Percentiles rank a stretch among this genome's conserved stretches.
phyloP scores from a whole-genome alignment of 2,113 vertebrate genomes.

The Dolichotis patagonum region DNA sequence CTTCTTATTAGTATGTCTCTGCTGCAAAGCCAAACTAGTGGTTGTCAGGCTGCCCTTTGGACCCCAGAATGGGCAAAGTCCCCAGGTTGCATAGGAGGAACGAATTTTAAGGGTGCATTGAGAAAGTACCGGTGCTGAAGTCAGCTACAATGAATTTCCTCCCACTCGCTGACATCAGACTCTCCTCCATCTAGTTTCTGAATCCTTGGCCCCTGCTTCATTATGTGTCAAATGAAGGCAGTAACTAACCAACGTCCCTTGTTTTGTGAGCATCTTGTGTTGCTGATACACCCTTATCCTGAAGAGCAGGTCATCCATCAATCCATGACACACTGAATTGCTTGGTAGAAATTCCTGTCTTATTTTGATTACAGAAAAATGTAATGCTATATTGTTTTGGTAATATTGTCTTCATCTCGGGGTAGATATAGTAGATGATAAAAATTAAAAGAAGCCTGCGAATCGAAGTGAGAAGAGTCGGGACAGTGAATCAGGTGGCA shows the following conservation, averaged over 20 bases:
- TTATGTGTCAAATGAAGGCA: neutral
- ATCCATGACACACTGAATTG: neutral
- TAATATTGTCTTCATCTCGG: slow-evolving; percentile 75
- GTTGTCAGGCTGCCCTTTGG: neutral
- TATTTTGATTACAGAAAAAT: slow-evolving; percentile 69
- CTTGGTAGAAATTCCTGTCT: slow-evolving; percentile 18
- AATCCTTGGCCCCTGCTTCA: neutral
- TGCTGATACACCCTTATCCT: neutral
- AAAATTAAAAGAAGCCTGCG: slow-evolving; percentile 84
- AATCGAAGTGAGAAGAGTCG: slow-evolving; percentile 83
- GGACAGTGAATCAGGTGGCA: slow-evolving; percentile 87
- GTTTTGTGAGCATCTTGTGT: neutral
- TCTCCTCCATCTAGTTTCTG: neutral
- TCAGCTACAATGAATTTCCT: neutral
- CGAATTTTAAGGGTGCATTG: neutral
- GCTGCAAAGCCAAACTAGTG: neutral
- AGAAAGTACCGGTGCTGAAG: neutral
- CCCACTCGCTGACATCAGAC: neutral
- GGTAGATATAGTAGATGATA: slow-evolving; percentile 82
- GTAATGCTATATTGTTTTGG: slow-evolving; percentile 62
- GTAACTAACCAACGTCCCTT: neutral
- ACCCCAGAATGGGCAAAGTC: neutral
- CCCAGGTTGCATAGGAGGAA: neutral
- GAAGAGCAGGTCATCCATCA: neutral
- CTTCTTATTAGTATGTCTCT: neutral